Conservation (phyloP, 2,888 invertebrate species). For the Trypoxylon attenuatum region DNA sequence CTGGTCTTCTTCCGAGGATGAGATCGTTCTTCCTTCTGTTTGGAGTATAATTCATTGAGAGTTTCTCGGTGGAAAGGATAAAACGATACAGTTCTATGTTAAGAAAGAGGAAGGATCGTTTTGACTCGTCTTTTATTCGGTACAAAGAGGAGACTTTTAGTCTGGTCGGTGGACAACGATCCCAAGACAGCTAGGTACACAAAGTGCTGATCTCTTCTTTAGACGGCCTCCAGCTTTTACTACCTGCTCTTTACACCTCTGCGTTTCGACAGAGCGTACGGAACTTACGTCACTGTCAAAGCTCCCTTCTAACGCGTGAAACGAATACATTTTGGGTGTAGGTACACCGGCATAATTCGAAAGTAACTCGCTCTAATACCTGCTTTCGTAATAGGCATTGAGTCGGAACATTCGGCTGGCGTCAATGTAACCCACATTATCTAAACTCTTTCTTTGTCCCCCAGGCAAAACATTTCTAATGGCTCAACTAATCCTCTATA, state of each 20-base stretch:
- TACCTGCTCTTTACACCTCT: slow-evolving; percentile 31
- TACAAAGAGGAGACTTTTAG: slow-evolving; percentile 1
- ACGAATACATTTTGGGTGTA: background rate
- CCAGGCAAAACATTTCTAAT: no score
- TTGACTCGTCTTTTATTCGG: background rate
- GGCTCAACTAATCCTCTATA: background rate
- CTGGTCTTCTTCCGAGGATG: no score
- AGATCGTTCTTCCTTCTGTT: no score
- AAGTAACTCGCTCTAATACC: background rate
- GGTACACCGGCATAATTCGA: background rate
- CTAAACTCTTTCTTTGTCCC: background rate
- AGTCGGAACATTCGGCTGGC: background rate
- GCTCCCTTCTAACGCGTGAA: background rate
- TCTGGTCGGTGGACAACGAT: background rate
- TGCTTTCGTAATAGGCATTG: background rate
- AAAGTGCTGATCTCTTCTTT: slow-evolving; percentile 32
- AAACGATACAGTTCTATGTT: no score
- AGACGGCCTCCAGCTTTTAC: slow-evolving; percentile 1
- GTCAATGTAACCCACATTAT: background rate
- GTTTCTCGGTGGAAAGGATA: no score
- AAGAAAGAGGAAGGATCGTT: background rate
- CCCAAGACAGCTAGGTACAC: slow-evolving; percentile 13
- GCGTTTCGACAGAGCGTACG: background rate
- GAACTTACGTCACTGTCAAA: background rate
- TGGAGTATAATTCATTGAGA: no score